phyloP scores from a whole-genome alignment of 1,140 invertebrate genomes.

The Macrostomum lignano region DNA sequence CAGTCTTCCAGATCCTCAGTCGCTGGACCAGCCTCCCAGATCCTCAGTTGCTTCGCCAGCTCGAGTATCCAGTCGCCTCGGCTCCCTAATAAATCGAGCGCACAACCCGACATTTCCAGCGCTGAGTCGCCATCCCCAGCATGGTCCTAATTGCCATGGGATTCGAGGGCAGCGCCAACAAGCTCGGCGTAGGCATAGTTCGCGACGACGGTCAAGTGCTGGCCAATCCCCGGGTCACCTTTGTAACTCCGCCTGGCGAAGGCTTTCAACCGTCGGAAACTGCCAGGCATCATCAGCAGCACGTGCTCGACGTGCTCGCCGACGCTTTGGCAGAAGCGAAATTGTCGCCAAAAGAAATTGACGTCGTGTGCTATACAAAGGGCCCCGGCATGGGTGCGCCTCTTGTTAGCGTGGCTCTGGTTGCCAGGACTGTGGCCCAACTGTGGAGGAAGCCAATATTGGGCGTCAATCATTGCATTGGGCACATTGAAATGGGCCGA shows the following conservation, averaged over 20 bases:
- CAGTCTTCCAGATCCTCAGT: too few relatives aligned
- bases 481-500: conserved; percentile 96
- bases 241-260: conserved; percentile 83
- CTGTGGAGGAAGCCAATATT: conserved; percentile 82
- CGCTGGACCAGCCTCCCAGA: too few relatives aligned
- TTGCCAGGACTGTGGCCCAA: conserved; percentile 67
- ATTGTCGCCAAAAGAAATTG: conserved; percentile 41
- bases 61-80: too few relatives aligned
- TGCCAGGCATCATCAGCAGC: conserved; percentile 61
- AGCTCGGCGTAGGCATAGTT: conserved; percentile 84
- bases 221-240: conserved; percentile 70
- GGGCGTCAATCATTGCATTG: conserved; percentile 89
- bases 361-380: conserved; percentile 82
- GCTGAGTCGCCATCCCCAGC: too few relatives aligned
- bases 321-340: conserved; percentile 51
- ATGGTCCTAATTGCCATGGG: conserved; percentile 72
- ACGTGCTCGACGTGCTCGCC: conserved; percentile 46
- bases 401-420: conserved; percentile 51
- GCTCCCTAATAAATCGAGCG: too few relatives aligned
- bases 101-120: too few relatives aligned
- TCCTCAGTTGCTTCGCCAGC: too few relatives aligned
- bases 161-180: conserved; percentile 95
- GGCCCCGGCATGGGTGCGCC: conserved; percentile 92
- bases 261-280: conserved; percentile 85
- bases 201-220: conserved; percentile 48